phyloP scores from a whole-genome alignment of 2,797 vertebrate species.

The Moxostoma hubbsi region DNA sequence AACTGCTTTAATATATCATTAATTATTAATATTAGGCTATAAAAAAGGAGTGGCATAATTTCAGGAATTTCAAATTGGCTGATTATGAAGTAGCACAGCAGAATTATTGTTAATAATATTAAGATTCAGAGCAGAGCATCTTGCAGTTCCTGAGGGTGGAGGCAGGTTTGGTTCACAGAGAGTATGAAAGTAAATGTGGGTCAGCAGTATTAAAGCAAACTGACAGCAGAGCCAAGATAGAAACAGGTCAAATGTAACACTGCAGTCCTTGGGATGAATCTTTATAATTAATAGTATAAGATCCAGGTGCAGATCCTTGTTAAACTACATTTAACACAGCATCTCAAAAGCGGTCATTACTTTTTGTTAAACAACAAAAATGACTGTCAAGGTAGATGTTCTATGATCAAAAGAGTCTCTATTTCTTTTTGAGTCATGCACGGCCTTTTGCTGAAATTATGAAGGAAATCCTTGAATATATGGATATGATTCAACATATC shows the following conservation, averaged over 20 bases:
- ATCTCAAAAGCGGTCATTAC: conserved; percentile 9
- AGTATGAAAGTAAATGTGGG: conserved; percentile 51
- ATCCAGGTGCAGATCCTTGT: conserved; percentile 37
- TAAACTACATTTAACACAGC: conserved; percentile 12
- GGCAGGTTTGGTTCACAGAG: conserved; percentile 11
- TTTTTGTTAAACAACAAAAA: conserved; percentile 14
- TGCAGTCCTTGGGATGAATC: conserved; percentile 43
- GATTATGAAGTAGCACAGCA: neutral
- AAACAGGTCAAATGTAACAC: conserved; percentile 37
- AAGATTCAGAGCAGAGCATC: neutral
- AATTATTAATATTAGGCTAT: too few relatives aligned
- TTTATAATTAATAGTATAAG: conserved; percentile 32
- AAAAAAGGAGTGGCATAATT: neutral
- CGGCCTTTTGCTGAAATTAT: neutral
- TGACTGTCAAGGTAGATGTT: neutral
- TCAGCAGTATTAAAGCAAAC: conserved; percentile 41
- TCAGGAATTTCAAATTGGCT: neutral
- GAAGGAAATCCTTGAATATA: neutral
- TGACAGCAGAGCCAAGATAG: conserved; percentile 26
- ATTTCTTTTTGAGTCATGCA: neutral
- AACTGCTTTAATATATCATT: too few relatives aligned
- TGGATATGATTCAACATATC: conserved; percentile 1
- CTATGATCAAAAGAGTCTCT: conserved; percentile 9
- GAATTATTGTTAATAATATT: conserved; percentile 9
- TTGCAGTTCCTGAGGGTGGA: neutral